Evolutionary conservation across 2,113 vertebrate species (phyloP).

Genomic region (Cheirogaleus medius): DNA sequence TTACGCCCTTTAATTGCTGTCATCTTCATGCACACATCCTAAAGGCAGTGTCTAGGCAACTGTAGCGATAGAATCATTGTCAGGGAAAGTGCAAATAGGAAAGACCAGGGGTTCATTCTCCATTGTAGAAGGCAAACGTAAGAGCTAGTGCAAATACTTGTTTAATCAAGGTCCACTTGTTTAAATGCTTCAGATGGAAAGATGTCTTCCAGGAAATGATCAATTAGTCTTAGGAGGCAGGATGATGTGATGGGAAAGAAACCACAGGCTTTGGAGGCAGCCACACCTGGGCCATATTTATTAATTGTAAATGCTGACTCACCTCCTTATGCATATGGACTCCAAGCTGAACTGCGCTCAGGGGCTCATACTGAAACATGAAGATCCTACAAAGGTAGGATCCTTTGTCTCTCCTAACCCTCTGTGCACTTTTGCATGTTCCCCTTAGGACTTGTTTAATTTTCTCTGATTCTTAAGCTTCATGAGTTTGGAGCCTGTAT

Average conservation of each 20-base stretch:
- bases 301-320: fast-evolving
- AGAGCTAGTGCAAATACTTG: not conserved
- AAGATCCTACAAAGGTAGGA: too few relatives aligned
- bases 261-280: not conserved
- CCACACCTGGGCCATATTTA: not conserved
- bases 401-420: not conserved
- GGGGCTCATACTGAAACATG: too few relatives aligned
- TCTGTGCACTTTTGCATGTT: not conserved
- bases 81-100: not conserved
- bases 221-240: not conserved
- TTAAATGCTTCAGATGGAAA: not conserved
- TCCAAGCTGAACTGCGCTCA: not conserved
- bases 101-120: not conserved
- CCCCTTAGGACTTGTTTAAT: not conserved
- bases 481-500: not conserved
- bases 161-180: not conserved
- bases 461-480: constrained; percentile 31
- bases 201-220: not conserved
- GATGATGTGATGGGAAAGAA: not conserved
- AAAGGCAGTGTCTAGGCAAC: not conserved
- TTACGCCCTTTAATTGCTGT: constrained; percentile 43
- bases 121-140: not conserved
- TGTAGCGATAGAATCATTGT: fast-evolving
- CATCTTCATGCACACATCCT: not conserved
- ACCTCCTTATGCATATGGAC: fast-evolving